These are phyloP conservation scores for Lithodes maja DNA, from an alignment of 2,888 invertebrate species.

Conservation along the genomic window DNA sequence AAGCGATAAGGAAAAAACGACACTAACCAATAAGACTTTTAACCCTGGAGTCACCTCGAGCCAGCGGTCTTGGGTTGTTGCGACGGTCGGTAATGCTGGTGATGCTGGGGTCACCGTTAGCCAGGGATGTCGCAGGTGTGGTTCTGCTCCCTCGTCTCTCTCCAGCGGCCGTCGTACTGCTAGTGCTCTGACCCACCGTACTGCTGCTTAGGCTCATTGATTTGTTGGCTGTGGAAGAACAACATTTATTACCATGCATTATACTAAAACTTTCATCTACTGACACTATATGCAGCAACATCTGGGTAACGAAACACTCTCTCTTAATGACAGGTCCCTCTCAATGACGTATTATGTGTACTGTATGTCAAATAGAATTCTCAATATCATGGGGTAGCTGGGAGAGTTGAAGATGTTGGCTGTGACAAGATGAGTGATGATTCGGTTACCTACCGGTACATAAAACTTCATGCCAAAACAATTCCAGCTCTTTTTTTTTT, in stretches of 20 bases:
- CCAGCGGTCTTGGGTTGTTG: constrained; percentile 60
- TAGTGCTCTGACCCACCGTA: constrained; percentile 43
- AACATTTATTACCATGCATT: neutral
- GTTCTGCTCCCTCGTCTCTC: neutral
- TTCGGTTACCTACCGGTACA: constrained; percentile 52
- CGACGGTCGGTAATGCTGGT: constrained; percentile 63
- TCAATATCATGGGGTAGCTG: neutral
- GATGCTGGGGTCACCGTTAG: constrained; percentile 64
- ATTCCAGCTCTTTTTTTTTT: too few species aligned
- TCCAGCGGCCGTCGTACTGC: constrained; percentile 42
- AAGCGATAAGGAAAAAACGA: neutral
- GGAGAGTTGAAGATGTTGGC: neutral
- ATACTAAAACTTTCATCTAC: too few species aligned
- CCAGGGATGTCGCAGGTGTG: constrained; percentile 47
- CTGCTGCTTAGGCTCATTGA: constrained; percentile 48
- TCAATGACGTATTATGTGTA: too few species aligned
- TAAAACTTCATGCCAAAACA: constrained; percentile 40
- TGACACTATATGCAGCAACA: too few species aligned
- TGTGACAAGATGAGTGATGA: constrained; percentile 53
- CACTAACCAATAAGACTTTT: constrained; percentile 68
- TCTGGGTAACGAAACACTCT: too few species aligned
- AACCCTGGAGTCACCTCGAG: constrained; percentile 68
- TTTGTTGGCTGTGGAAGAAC: constrained; percentile 45
- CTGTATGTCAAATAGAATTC: too few species aligned
- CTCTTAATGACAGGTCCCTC: too few species aligned